Evolutionary conservation across 2,888 invertebrate genomes (phyloP), one percentile per base, ranked within the genome.

Genomic region (Orthonevra nobilis): DNA sequence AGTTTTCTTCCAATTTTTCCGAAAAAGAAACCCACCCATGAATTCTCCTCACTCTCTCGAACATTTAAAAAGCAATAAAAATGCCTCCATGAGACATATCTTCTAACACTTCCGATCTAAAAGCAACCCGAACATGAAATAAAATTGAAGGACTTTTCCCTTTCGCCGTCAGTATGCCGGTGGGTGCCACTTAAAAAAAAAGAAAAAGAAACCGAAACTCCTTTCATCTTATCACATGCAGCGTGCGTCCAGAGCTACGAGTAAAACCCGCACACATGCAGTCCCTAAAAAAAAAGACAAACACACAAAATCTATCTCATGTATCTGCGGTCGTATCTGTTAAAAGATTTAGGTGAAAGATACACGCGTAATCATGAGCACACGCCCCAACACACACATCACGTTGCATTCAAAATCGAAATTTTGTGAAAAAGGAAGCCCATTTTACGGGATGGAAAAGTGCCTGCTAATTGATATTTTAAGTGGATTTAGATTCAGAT

Each of bases 401-500:
- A 64, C 40, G 40, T 77, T 77, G 63, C 69, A 63, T 63, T 75
- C 44, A 14, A 38, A 26, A n/a, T n/a, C n/a, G n/a, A n/a, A n/a
- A n/a, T n/a, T n/a, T n/a, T n/a, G n/a, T n/a, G n/a, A n/a, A n/a
- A n/a, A 4, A 19, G 40, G 15, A n/a, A 28, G 34, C 50, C 44
- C 26, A 26, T 40, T 54, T 66, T 17, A 73, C 66, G 34, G 30
- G n/a, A n/a, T 50, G 23, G 72, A 73, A 79, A 79, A 79, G 79
- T 79, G 72, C 73, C 66, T 73, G 79, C 79, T 79, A 79, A 79
- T 79, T 79, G 79, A 79, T 66, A 61, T 79, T 79, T 79, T 79
- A 79, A 79, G 79, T 79, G 79, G 73, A 72, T 79, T 73, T 68
- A 61, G 73, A 79, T 79, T 54, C 34, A 72, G 72, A 79, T 79